phyloP scores from a whole-genome alignment of 2,113 vertebrate genomes.

The Polyodon spathula region DNA sequence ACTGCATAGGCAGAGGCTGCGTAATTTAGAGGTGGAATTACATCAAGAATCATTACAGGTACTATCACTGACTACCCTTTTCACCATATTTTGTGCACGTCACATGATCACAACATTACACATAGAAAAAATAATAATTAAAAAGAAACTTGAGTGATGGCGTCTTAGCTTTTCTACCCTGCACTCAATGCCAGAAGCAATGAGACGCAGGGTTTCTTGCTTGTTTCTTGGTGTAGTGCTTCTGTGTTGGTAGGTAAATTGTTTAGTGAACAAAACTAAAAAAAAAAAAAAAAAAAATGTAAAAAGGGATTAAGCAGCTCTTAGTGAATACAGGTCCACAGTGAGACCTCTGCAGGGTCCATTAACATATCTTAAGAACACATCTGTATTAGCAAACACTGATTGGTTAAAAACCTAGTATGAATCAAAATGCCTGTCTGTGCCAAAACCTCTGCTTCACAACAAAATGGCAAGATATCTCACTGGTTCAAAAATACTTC shows the following conservation, averaged over 20 bases:
- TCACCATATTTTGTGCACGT: slow-evolving; percentile 92
- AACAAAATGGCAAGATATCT: slow-evolving; percentile 69
- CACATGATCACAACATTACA: slow-evolving; percentile 94
- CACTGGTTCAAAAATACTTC: slow-evolving; percentile 61
- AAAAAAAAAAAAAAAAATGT: slow-evolving; percentile 32
- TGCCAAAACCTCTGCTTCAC: slow-evolving; percentile 57
- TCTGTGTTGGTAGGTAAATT: slow-evolving; percentile 56
- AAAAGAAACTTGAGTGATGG: slow-evolving; percentile 37
- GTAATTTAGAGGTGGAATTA: slow-evolving; percentile 58
- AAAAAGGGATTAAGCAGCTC: slow-evolving; percentile 72
- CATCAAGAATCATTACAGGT: slow-evolving; percentile 80
- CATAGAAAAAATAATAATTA: slow-evolving; percentile 45
- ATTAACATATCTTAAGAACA: slow-evolving; percentile 59
- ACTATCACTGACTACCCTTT: slow-evolving; percentile 89
- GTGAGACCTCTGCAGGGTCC: slow-evolving; percentile 46
- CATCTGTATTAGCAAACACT: slow-evolving; percentile 67
- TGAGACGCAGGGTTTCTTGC: slow-evolving; percentile 41
- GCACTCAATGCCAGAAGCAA: slow-evolving; percentile 58
- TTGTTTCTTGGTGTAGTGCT: slow-evolving; percentile 73
- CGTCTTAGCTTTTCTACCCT: slow-evolving; percentile 58
- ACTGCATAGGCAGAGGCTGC: slow-evolving; percentile 66
- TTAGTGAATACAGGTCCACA: slow-evolving; percentile 54
- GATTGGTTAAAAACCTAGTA: slow-evolving; percentile 71
- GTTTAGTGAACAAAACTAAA: slow-evolving; percentile 46
- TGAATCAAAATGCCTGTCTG: slow-evolving; percentile 61